Conservation (phyloP, 2,113 vertebrate genomes). For the Dissostichus mawsoni region DNA sequence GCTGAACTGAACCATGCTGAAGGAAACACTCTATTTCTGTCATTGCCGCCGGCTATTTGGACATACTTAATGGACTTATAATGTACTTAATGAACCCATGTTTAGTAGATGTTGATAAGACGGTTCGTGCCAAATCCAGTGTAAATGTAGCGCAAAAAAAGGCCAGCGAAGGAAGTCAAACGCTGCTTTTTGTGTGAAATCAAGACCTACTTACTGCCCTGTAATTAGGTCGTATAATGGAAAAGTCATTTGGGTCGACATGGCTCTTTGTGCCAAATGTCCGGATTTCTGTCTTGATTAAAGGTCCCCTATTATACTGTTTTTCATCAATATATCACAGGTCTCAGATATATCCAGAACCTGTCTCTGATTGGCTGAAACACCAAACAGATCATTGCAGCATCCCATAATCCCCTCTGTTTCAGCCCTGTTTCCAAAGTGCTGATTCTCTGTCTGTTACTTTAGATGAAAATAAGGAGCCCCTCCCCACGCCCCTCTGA, state of each 20-base stretch:
- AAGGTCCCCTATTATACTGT: too few relatives aligned
- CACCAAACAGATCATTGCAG: too few relatives aligned
- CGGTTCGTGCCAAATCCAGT: conserved; percentile 46
- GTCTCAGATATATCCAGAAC: too few relatives aligned
- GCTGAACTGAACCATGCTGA: conserved; percentile 11
- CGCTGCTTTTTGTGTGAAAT: conserved; percentile 27
- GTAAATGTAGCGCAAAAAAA: conserved; percentile 38
- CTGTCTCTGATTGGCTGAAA: too few relatives aligned
- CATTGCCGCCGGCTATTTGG: conserved; percentile 5
- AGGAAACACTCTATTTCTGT: conserved; percentile 7
- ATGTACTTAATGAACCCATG: conserved; percentile 40
- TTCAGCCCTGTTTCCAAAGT: too few relatives aligned
- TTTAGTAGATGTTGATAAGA: conserved; percentile 33
- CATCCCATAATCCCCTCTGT: too few relatives aligned
- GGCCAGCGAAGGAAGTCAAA: neutral
- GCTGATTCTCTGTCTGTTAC: too few relatives aligned
- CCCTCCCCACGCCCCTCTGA: too few relatives aligned
- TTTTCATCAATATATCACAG: too few relatives aligned
- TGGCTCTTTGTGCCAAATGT: neutral
- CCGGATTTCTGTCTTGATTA: too few relatives aligned
- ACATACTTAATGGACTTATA: conserved; percentile 10
- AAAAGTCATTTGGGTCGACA: neutral
- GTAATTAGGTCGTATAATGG: neutral
- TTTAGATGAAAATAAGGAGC: too few relatives aligned
- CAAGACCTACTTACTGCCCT: neutral